phyloP scores from a whole-genome alignment of 2,797 vertebrate species.

The Platalea minor region DNA sequence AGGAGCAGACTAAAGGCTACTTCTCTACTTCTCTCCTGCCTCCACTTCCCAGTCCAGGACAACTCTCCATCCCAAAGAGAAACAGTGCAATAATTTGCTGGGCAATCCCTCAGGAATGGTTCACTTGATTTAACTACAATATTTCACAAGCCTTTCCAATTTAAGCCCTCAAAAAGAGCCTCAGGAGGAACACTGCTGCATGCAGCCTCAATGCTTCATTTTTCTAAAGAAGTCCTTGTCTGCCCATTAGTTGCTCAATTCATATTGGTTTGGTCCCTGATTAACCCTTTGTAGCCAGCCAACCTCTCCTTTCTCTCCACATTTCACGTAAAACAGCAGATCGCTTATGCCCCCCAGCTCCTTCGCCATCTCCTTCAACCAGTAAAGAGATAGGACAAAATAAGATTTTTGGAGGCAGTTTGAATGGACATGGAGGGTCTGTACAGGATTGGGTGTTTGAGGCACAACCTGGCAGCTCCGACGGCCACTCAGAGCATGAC shows the following conservation, averaged over 20 bases:
- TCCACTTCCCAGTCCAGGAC: background rate
- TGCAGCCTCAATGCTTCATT: background rate
- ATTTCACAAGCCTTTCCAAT: background rate
- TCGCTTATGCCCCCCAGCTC: background rate
- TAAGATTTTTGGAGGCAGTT: background rate
- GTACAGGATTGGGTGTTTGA: fast-evolving
- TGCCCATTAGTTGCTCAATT: background rate
- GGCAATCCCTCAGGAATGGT: background rate
- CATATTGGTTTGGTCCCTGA: fast-evolving
- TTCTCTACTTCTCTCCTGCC: background rate
- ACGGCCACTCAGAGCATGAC: fast-evolving
- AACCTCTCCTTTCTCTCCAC: background rate
- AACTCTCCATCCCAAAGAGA: background rate
- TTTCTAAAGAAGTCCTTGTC: background rate
- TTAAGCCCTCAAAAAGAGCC: background rate
- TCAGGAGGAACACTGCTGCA: background rate
- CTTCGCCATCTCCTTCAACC: background rate
- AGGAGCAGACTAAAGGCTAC: background rate
- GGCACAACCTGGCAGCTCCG: background rate
- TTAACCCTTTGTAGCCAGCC: background rate
- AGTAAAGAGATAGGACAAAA: background rate
- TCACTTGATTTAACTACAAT: background rate
- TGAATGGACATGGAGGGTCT: background rate
- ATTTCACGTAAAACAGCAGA: background rate
- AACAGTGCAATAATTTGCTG: background rate